Evolutionary conservation across 1,140 invertebrate genomes (phyloP), one percentile per base, ranked within the genome.

Genomic region (Tetramorium parvispinum): DNA sequence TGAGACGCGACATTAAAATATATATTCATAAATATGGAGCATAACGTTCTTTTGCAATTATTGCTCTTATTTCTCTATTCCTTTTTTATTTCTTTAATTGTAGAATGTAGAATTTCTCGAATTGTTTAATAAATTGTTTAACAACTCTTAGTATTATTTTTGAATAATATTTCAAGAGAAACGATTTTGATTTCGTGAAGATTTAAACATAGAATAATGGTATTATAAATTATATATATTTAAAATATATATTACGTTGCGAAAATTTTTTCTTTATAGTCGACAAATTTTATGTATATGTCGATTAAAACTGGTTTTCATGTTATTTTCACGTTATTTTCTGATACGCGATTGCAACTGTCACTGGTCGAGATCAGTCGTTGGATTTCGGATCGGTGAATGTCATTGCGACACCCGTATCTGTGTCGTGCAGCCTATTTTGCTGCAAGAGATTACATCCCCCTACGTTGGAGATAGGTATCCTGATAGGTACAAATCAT

Each of bases 311-410:
- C 51, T 40, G 40, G 24, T 59, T n/a, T n/a, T n/a, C n/a, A n/a
- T n/a, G n/a, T n/a, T 68, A 68, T 68, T 68, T 68, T 5, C 24
- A 68, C 61, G 79, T 75, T 83, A 61, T 73, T 83, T 83, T 83
- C 55, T 75, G 68, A 83, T 83, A 83, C 40, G 68, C 79, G 68
- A 83, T 83, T 83, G 68, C 24, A 83, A 73, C 79, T 83, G 79
- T 83, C 79, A 83, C 68, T 40, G 40, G 24, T 82, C 13, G 51
- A 75, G 79, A 73, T 78, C 73, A 77, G 73, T 63, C 73, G 57
- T 65, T 77, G 55, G 46, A 85, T 85, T 65, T 85, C 2, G 46
- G 16, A 85, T 85, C 32, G 73, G 63, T 61, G 46, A 78, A 76
- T 8, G 61, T 85, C 82, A 85, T 18, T 65, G 82, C 73, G 21